Conservation (phyloP, 2,113 vertebrate genomes). For the Oncorhynchus nerka region DNA sequence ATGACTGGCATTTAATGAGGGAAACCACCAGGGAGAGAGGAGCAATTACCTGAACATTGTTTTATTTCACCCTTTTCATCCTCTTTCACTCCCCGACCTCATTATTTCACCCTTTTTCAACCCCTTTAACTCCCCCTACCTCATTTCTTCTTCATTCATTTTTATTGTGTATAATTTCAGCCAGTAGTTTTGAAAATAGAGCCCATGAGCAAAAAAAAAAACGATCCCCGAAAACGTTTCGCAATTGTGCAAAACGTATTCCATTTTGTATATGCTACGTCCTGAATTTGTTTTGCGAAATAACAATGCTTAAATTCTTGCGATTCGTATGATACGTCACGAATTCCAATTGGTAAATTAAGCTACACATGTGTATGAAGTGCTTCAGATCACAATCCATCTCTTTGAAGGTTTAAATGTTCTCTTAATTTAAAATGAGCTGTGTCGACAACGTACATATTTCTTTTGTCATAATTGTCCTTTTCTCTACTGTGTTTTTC, state of each 20-base stretch:
- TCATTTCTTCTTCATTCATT: not conserved
- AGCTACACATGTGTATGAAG: too few species aligned
- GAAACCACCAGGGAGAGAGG: slow-evolving; percentile 33
- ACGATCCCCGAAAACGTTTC: too few species aligned
- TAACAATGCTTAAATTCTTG: too few species aligned
- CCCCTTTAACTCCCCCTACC: not conserved
- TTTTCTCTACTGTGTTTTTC: not conserved
- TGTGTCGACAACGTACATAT: not conserved
- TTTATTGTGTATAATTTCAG: not conserved
- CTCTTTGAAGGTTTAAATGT: not conserved
- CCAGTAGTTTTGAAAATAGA: too few species aligned
- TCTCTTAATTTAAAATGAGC: not conserved
- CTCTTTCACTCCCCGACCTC: too few species aligned
- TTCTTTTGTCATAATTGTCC: not conserved
- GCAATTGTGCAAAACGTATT: too few species aligned
- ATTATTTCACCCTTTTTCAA: slow-evolving; percentile 21
- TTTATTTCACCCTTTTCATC: not conserved
- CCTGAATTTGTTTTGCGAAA: too few species aligned
- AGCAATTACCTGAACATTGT: slow-evolving; percentile 39
- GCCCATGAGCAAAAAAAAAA: too few species aligned
- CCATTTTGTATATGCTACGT: too few species aligned
- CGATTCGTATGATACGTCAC: too few species aligned
- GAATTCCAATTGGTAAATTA: too few species aligned
- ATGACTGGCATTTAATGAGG: slow-evolving; percentile 72
- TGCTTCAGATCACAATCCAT: too few species aligned